Base-by-base conservation (phyloP, 2,797 vertebrate species). In the Hapalemur alaotrensis region DNA sequence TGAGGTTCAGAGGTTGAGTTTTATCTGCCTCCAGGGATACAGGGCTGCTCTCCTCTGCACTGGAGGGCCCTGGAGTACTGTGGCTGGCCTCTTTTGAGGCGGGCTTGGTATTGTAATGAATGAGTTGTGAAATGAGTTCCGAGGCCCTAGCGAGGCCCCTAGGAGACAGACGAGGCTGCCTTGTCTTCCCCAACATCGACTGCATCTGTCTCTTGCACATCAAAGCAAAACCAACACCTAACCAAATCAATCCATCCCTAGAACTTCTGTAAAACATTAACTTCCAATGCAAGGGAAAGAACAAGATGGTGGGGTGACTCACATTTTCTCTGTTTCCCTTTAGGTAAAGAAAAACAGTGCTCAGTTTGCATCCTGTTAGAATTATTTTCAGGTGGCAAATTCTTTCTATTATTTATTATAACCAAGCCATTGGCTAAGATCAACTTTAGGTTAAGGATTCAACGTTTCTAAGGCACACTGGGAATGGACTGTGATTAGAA, bases 121-220 rank as follows among this genome's bases (percentile, higher is more conserved):
- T 98, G 98, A 98, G 97, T 98, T 98, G 98, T 97, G 98, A 98
- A 89, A 86, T 97, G 96, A 98, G 86, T n/a, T 97, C 90, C 7
- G 54, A 80, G 90, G 85, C 95, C 97, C 14, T n/a, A 97, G 89
- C 7, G 54, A 80, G 90, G 85, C 95, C 97, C 14, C 59, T 75
- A 97, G 94, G 95, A 97, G 97, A 97, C 95, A 83, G 90, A 87
- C 11, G 81, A 98, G 85, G 79, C 97, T 96, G 98, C 94, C 82
- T 91, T 90, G 93, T 94, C 87, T 97, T 96, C 95, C 95, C 96
- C 95, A 93, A 94, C 10, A 0, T 80, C 43, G 0, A n/a, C 85
- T 94, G 93, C 57, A 92, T 96, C 97, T 97, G 87, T 97, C 96
- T 95, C 35, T 61, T 93, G 72, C 92, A 96, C 72, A 70, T 97